Percentiles rank a stretch among this genome's conserved stretches.
These are phyloP conservation scores for Corapipo altera DNA, from an alignment of 2,113 vertebrate species.

Conservation along the genomic window DNA sequence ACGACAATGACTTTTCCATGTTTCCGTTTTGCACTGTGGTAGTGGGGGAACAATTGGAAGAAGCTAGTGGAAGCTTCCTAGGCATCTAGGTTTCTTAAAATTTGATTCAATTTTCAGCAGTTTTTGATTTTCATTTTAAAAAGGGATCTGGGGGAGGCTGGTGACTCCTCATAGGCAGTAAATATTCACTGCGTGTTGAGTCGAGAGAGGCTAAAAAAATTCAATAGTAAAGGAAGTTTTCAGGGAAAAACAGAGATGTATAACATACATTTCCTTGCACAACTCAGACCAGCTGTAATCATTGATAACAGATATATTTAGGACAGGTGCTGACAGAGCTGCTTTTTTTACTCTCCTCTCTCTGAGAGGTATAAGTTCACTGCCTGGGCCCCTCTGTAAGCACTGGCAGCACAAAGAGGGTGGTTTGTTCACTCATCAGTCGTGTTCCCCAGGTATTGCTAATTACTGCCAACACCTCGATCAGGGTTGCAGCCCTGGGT, in stretches of 20 bases:
- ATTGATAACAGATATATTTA: background rate
- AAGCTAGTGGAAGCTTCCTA: background rate
- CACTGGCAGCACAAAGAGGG: background rate
- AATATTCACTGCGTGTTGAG: background rate
- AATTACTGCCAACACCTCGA: background rate
- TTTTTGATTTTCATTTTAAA: background rate
- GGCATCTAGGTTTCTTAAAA: background rate
- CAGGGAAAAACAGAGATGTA: background rate
- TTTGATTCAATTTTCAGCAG: background rate
- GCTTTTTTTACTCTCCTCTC: background rate
- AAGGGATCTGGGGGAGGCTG: background rate
- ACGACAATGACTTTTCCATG: constrained; percentile 41
- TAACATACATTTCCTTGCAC: background rate
- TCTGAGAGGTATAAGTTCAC: background rate
- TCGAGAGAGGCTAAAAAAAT: background rate
- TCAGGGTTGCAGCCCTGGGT: background rate
- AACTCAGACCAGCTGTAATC: background rate
- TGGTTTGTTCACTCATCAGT: background rate
- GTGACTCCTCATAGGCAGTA: background rate
- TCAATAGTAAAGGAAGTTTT: background rate
- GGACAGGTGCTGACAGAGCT: background rate
- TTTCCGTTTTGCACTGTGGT: constrained; percentile 5
- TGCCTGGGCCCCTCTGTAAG: background rate
- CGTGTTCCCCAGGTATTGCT: accelerated
- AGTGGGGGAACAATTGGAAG: background rate